phyloP scores from a whole-genome alignment of 2,797 vertebrate genomes.

The Takifugu rubripes region DNA sequence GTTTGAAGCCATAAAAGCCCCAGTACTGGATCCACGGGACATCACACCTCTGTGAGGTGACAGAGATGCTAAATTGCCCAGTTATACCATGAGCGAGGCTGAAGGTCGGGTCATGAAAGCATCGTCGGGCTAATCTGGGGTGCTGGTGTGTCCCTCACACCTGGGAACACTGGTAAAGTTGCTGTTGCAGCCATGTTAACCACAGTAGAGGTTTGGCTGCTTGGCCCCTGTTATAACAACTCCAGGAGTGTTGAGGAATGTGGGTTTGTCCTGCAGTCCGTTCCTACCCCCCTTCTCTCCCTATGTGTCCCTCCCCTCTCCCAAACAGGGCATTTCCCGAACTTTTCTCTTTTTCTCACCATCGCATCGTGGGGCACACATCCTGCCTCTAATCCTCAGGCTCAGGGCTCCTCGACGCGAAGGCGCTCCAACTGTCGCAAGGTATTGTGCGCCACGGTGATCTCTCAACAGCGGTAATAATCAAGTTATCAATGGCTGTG shows the following conservation, averaged over 20 bases:
- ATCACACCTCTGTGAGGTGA: too few species aligned
- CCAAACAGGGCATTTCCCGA: conserved; percentile 80
- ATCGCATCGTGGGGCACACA: conserved; percentile 73
- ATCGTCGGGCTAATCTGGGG: too few species aligned
- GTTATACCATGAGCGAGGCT: too few species aligned
- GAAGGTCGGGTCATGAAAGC: too few species aligned
- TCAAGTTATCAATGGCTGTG: conserved; percentile 42
- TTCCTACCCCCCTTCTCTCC: conserved; percentile 67
- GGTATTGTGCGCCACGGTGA: conserved; percentile 62
- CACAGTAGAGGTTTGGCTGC: conserved; percentile 45
- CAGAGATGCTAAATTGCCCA: too few species aligned
- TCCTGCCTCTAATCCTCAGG: conserved; percentile 74
- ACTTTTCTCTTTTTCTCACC: conserved; percentile 80
- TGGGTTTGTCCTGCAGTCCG: conserved; percentile 77
- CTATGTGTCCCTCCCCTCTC: conserved; percentile 80
- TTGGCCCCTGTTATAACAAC: conserved; percentile 66
- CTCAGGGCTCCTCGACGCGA: conserved; percentile 71
- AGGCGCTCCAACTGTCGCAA: conserved; percentile 63
- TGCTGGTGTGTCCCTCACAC: too few species aligned
- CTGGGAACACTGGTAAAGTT: too few species aligned
- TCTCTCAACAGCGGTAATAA: conserved; percentile 22
- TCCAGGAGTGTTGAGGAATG: conserved; percentile 78
- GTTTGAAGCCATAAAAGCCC: too few species aligned
- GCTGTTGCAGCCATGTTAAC: conserved; percentile 39
- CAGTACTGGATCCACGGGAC: too few species aligned